A percentile compares a stretch with the other conserved stretches of the same genome.
Conservation (phyloP, 2,888 invertebrate species). For the Branchinecta sandiegonensis region DNA sequence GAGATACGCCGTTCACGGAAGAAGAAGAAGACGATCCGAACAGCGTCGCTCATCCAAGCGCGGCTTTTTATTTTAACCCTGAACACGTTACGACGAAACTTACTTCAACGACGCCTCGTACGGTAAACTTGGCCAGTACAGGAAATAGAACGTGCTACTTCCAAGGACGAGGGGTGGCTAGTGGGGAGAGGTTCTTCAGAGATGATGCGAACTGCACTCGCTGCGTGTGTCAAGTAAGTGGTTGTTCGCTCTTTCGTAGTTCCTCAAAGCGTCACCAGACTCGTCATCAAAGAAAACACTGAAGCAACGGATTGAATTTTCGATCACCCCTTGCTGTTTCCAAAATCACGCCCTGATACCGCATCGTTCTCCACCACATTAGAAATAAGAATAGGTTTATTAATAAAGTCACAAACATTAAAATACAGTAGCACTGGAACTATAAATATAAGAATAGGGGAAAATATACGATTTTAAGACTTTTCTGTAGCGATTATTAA, state of each 20-base stretch:
- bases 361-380: no score
- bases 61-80: constrained; percentile 14
- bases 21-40: constrained; percentile 7
- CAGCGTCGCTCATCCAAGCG: not conserved
- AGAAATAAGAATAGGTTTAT: not conserved
- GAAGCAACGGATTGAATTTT: no score
- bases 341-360: no score
- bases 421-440: not conserved
- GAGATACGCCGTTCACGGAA: not conserved
- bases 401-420: not conserved
- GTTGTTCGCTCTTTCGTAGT: not conserved
- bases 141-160: constrained; percentile 7
- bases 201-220: constrained; percentile 25
- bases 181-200: constrained; percentile 19
- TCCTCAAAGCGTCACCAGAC: not conserved
- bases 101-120: not conserved
- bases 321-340: no score
- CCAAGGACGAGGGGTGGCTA: not conserved
- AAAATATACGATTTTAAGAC: no score
- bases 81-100: not conserved
- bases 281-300: no score
- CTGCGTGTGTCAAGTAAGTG: constrained; percentile 25
- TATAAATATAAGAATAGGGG: no score
- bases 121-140: not conserved
- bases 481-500: no score